Base-by-base conservation (phyloP, 92 coral and sea anemone species). In the Epizoanthus rinbou region DNA sequence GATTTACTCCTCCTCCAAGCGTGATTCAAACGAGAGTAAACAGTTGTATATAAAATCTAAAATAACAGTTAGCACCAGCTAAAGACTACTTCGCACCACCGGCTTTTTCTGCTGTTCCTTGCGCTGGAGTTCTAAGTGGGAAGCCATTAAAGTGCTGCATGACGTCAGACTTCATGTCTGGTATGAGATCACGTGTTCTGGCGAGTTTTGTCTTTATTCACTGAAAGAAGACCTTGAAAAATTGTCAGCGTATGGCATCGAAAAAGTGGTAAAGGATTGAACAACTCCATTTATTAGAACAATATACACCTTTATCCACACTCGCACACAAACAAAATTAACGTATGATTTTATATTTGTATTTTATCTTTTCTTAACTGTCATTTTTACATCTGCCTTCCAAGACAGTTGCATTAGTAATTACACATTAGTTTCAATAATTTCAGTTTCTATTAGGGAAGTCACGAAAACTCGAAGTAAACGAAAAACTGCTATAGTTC, bases 121-220 rank as follows among this genome's bases (percentile, higher is more conserved):
- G 72, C 23, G 47, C 72, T 67, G 72, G 72, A 67, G 72, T 50
- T 63, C 72, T 33, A 60, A 60, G 71, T 60, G 58, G 82, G 82
- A 62, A 78, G 71, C 58, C 82, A 60, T 60, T 78, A 60, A 62
- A 78, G 64, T 60, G 47, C 82, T 62, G 39, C 82, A 78, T 78
- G 82, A 78, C 82, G 82, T 78, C 82, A 78, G 82, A 78, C 82
- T 78, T 78, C 82, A 21, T 78, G 82, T 78, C 82, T 78, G 72
- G n/a, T 50, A 25, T 25, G 35, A 71, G 52, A 69, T 78, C 82
- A 78, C 82, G 82, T 78, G 82, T 78, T 78, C 43, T 67, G 18
- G 47, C 82, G 71, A 59, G 69, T 59, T 76, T 17, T 66, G 7
- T 66, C 69, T 10, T 66, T 28, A 37, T 2, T 37, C 43, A 37